These are phyloP conservation scores for Watersipora subatra DNA, from an alignment of 1,140 invertebrate species.

Conservation along the genomic window DNA sequence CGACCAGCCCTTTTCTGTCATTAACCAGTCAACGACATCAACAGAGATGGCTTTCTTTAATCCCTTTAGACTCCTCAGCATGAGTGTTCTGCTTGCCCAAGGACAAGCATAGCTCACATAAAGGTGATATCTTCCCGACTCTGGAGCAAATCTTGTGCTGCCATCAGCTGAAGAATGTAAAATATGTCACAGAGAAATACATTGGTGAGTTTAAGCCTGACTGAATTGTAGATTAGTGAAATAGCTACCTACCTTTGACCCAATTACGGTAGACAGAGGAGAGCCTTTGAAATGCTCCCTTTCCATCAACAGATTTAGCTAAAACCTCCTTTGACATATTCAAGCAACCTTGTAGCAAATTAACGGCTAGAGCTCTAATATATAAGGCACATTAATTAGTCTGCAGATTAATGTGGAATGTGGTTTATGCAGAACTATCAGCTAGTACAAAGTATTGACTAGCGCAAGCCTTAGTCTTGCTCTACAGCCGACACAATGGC, in stretches of 20 bases:
- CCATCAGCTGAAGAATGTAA: constrained; percentile 22
- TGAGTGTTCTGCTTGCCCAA: constrained; percentile 29
- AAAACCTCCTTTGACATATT: too few species aligned
- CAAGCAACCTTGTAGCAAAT: too few species aligned
- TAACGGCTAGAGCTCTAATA: too few species aligned
- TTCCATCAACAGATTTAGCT: too few species aligned
- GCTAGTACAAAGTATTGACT: too few species aligned
- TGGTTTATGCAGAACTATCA: too few species aligned
- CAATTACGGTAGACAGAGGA: not conserved
- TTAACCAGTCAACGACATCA: constrained; percentile 27
- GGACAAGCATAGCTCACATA: constrained; percentile 32
- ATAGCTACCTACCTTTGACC: not conserved
- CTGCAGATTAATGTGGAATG: too few species aligned
- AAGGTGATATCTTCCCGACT: constrained; percentile 27
- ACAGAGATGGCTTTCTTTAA: constrained; percentile 23
- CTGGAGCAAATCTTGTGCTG: constrained; percentile 25
- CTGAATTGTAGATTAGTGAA: not conserved
- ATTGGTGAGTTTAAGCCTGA: not conserved
- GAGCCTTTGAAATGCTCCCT: not conserved
- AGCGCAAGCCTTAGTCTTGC: too few species aligned
- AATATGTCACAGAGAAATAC: not conserved
- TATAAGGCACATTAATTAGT: too few species aligned
- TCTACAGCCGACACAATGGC: too few species aligned
- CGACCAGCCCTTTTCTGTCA: constrained; percentile 17
- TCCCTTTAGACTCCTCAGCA: constrained; percentile 27